These are phyloP conservation scores for Hippocampus comes DNA, from an alignment of 2,113 vertebrate species.

Conservation along the genomic window DNA sequence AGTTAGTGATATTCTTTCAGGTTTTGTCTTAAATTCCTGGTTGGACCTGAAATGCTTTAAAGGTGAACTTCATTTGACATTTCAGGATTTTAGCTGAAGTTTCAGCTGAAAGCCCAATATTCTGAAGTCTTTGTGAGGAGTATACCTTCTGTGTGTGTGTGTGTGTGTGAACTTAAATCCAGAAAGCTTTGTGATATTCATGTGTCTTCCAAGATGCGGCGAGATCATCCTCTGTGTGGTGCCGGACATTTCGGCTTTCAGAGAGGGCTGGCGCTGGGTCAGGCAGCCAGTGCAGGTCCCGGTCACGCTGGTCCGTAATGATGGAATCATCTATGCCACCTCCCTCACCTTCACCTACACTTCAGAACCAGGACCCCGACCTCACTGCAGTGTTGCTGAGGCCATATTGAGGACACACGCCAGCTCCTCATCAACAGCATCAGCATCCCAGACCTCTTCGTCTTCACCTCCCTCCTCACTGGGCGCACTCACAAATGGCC, in stretches of 20 bases:
- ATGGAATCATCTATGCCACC: constrained; percentile 95
- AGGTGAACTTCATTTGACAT: not conserved
- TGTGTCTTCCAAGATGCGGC: constrained; percentile 77
- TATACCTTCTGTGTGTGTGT: not conserved
- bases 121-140: not conserved
- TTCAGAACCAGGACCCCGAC: constrained; percentile 90
- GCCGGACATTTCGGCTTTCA: constrained; percentile 96
- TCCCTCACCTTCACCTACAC: constrained; percentile 98
- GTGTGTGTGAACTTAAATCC: not conserved
- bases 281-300: constrained; percentile 95
- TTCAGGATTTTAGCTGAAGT: not conserved
- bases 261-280: constrained; percentile 96
- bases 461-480: constrained; percentile 69
- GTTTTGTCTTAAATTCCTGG: not conserved
- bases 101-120: too few relatives aligned
- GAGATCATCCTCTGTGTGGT: constrained; percentile 96
- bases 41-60: not conserved
- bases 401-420: constrained; percentile 86
- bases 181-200: not conserved
- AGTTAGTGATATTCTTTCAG: not conserved
- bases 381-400: constrained; percentile 92
- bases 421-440: constrained; percentile 81
- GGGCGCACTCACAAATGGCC: constrained; percentile 78
- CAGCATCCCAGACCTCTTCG: constrained; percentile 62
- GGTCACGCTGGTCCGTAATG: constrained; percentile 92